Evolutionary conservation across 2,113 vertebrate species (phyloP).

Genomic region (Plestiodon gilberti): DNA sequence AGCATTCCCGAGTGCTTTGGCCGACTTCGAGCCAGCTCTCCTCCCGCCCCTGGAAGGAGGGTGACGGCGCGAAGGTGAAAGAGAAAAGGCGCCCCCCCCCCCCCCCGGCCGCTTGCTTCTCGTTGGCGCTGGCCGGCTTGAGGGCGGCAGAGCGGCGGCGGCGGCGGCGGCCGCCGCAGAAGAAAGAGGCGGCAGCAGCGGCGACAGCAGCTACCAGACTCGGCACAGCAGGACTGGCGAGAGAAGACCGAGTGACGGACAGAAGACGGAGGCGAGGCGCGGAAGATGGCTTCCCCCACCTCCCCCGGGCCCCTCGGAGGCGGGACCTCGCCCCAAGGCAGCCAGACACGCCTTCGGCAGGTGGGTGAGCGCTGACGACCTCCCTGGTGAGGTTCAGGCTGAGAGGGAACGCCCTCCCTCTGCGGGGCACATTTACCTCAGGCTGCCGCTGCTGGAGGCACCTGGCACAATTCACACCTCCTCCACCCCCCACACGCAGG

Average conservation of each 20-base stretch:
- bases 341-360: conserved; percentile 77
- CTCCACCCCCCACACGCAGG: too few relatives aligned
- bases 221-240: conserved; percentile 15
- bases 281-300: conserved; percentile 78
- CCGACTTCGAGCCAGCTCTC: neutral
- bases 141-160: too few relatives aligned
- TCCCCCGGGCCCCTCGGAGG: conserved; percentile 70
- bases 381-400: neutral
- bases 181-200: neutral
- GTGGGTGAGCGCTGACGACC: conserved; percentile 67
- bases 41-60: neutral
- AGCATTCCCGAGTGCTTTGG: neutral
- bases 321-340: conserved; percentile 66
- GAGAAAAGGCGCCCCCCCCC: neutral
- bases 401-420: neutral
- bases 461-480: neutral
- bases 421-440: neutral
- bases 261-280: conserved; percentile 1
- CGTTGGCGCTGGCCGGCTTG: neutral
- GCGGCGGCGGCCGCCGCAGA: too few relatives aligned
- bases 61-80: neutral
- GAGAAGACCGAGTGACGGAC: conserved; percentile 10
- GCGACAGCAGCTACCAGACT: neutral
- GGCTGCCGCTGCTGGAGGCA: conserved; percentile 1
- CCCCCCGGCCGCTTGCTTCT: neutral